A percentile compares a stretch with the other conserved stretches of the same genome.
Conservation (phyloP, 2,888 invertebrate genomes). For the Tetragonisca angustula region DNA sequence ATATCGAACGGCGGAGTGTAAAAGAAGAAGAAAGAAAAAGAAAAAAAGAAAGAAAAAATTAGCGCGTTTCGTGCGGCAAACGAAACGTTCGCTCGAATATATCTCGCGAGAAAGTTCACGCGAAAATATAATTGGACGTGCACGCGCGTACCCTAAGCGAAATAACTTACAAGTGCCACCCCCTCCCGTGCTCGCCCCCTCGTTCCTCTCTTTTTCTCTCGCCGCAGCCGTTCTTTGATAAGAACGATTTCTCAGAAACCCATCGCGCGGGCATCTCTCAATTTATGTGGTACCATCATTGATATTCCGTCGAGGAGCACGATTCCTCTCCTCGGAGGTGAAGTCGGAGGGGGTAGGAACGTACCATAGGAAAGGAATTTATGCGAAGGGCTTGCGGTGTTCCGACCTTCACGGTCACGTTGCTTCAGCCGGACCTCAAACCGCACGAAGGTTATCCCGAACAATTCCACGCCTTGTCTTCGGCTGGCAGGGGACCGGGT, state of each 20-base stretch:
- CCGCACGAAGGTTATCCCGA: constrained; percentile 64
- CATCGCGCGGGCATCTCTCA: constrained; percentile 53
- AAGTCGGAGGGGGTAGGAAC: constrained; percentile 59
- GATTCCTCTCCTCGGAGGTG: constrained; percentile 43
- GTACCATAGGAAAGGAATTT: constrained; percentile 66
- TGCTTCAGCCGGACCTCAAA: constrained; percentile 66
- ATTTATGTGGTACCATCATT: constrained; percentile 61
- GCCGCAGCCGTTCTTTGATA: constrained; percentile 15
- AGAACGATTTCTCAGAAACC: constrained; percentile 43
- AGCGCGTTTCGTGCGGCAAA: neutral
- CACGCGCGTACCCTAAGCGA: neutral
- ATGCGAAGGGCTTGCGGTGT: constrained; percentile 68
- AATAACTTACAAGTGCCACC: constrained; percentile 27
- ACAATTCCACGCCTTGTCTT: constrained; percentile 58
- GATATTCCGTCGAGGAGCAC: constrained; percentile 60
- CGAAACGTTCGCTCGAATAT: constrained; percentile 4
- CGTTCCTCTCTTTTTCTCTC: too few relatives aligned
- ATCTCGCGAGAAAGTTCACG: neutral
- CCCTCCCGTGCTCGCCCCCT: neutral
- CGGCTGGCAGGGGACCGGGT: constrained; percentile 31
- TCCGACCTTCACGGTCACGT: constrained; percentile 70
- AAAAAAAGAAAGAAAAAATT: neutral
- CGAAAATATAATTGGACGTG: constrained; percentile 28
- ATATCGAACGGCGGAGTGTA: constrained; percentile 8
- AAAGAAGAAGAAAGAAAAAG: neutral